Percentiles rank a stretch among this genome's conserved stretches.
These are phyloP conservation scores for Glaucomys volans DNA, from an alignment of 2,113 vertebrate species.

Conservation along the genomic window DNA sequence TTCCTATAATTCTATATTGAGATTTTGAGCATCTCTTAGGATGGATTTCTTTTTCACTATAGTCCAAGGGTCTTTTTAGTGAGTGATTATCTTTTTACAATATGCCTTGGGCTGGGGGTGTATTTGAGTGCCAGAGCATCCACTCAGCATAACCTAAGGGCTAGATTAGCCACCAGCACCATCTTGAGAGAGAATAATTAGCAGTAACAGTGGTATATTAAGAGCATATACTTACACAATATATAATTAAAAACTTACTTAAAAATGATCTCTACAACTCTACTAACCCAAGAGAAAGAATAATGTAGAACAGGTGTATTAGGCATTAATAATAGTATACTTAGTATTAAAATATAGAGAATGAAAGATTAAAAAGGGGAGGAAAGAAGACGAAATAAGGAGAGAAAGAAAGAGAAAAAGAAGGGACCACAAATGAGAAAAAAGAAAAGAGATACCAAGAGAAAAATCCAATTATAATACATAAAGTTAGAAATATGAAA, in stretches of 20 bases:
- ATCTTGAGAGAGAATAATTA: neutral
- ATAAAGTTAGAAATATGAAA: neutral
- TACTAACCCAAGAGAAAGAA: neutral
- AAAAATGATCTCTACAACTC: neutral
- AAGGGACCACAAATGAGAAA: neutral
- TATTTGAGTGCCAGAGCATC: too few relatives aligned
- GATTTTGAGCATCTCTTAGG: neutral
- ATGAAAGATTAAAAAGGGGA: neutral
- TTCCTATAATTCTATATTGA: neutral
- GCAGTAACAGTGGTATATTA: neutral
- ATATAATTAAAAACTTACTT: neutral
- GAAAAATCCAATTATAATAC: neutral
- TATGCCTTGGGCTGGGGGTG: neutral
- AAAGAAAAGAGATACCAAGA: neutral
- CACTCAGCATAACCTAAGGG: neutral
- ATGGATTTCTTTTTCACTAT: neutral
- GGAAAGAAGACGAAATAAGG: neutral
- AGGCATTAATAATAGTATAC: neutral
- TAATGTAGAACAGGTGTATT: neutral
- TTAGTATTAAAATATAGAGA: neutral
- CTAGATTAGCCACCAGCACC: neutral
- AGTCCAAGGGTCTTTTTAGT: neutral
- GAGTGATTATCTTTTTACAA: neutral
- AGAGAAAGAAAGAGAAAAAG: neutral
- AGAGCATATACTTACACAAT: neutral